Conservation (phyloP, 2,797 vertebrate genomes). For the Aeoliscus strigatus region DNA sequence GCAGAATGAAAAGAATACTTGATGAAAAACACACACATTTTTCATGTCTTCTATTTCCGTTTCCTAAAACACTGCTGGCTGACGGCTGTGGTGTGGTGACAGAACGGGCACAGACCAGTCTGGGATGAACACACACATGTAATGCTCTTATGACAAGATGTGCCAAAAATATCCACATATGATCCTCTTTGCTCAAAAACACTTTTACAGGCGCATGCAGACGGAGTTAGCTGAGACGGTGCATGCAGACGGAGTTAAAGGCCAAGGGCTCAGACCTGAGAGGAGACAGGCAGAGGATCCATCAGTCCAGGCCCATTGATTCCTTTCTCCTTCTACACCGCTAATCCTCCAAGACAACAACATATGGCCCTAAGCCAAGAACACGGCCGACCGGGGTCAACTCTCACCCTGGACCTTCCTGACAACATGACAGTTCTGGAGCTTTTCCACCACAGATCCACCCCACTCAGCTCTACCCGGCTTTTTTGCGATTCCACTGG, state of each 20-base stretch:
- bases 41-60: too few species aligned
- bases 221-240: constrained; percentile 34
- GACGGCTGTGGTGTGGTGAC: constrained; percentile 4
- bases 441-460: too few species aligned
- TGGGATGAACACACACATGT: constrained; percentile 15
- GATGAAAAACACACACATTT: too few species aligned
- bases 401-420: constrained; percentile 13
- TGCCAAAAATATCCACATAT: constrained; percentile 30
- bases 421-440: not conserved
- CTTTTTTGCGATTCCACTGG: too few species aligned
- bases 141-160: constrained; percentile 42
- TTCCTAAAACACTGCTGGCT: constrained; percentile 3
- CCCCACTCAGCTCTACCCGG: too few species aligned
- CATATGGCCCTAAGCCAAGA: constrained; percentile 59
- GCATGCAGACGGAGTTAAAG: constrained; percentile 36
- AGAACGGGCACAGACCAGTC: constrained; percentile 1
- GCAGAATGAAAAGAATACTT: too few species aligned
- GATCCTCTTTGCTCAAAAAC: constrained; percentile 19
- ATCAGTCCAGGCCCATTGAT: constrained; percentile 62
- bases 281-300: constrained; percentile 45
- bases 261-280: constrained; percentile 19
- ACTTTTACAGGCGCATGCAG: constrained; percentile 4
- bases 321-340: constrained; percentile 51
- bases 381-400: constrained; percentile 34
- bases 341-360: constrained; percentile 60